Conservation (phyloP, 2,797 vertebrate genomes). For the Morelia viridis region DNA sequence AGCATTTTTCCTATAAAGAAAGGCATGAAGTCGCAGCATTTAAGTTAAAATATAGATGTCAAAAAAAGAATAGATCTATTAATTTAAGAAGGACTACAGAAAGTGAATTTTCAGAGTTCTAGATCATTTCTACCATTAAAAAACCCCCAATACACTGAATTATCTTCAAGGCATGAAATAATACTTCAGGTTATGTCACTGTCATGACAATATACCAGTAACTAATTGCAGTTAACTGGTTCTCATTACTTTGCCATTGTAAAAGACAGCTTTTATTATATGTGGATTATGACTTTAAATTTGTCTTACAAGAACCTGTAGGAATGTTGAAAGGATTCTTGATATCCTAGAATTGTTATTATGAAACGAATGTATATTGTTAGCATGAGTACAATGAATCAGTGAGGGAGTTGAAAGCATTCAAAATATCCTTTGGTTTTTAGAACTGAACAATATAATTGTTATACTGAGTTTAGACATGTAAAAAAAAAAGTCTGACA, state of each 20-base stretch:
- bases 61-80: too few species aligned
- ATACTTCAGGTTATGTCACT: slow-evolving; percentile 31
- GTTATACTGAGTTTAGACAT: slow-evolving; percentile 64
- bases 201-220: slow-evolving; percentile 36
- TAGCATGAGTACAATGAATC: slow-evolving; percentile 63
- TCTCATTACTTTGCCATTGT: slow-evolving; percentile 49
- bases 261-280: slow-evolving; percentile 57
- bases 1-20: too few species aligned
- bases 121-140: background rate
- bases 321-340: slow-evolving; percentile 66
- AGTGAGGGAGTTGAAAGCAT: slow-evolving; percentile 60
- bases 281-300: slow-evolving; percentile 66
- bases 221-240: slow-evolving; percentile 37
- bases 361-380: slow-evolving; percentile 70
- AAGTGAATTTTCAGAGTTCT: background rate
- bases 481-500: slow-evolving; percentile 61
- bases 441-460: slow-evolving; percentile 71
- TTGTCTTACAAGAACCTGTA: slow-evolving; percentile 62
- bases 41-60: too few species aligned
- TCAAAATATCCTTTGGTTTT: slow-evolving; percentile 53
- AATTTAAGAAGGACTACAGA: background rate
- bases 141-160: background rate
- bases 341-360: slow-evolving; percentile 68
- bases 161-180: slow-evolving; percentile 17
- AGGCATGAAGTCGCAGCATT: too few species aligned